Conservation (phyloP, 1,140 invertebrate genomes). For the Diabrotica undecimpunctata region DNA sequence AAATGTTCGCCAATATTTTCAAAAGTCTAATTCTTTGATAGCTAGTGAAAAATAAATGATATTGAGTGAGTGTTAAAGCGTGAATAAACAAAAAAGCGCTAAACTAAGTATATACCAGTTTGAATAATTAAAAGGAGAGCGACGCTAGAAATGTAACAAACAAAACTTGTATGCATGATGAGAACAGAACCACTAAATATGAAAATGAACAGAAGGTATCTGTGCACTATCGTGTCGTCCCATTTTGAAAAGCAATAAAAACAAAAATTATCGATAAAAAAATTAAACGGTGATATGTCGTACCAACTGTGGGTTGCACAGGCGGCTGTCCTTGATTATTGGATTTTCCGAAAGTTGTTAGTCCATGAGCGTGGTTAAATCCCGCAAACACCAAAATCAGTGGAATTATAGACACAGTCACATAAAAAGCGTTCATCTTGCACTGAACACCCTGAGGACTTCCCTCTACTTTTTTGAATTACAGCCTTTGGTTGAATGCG, state of each 20-base stretch:
- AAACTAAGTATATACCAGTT: not conserved
- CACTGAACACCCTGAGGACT: constrained; percentile 9
- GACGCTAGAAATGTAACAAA: not conserved
- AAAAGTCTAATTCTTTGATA: too few relatives aligned
- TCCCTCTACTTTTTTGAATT: constrained; percentile 15
- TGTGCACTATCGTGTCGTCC: not conserved
- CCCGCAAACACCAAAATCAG: constrained; percentile 43
- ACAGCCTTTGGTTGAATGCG: constrained; percentile 16
- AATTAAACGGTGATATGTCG: constrained; percentile 16
- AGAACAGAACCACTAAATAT: not conserved
- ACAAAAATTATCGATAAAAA: constrained; percentile 14
- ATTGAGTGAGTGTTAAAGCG: too few relatives aligned
- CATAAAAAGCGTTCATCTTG: constrained; percentile 46
- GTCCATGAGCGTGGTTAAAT: constrained; percentile 46
- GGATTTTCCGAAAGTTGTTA: constrained; percentile 45
- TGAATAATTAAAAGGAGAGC: not conserved
- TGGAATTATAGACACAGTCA: constrained; percentile 46
- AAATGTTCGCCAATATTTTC: too few relatives aligned
- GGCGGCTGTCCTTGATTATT: constrained; percentile 30
- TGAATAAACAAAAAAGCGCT: too few relatives aligned
- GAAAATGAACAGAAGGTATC: not conserved
- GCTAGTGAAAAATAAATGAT: too few relatives aligned
- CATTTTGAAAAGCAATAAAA: not conserved
- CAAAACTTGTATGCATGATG: constrained; percentile 6
- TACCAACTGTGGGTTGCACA: constrained; percentile 27